Conservation (phyloP, 2,797 vertebrate species). For the Danio choprae region DNA sequence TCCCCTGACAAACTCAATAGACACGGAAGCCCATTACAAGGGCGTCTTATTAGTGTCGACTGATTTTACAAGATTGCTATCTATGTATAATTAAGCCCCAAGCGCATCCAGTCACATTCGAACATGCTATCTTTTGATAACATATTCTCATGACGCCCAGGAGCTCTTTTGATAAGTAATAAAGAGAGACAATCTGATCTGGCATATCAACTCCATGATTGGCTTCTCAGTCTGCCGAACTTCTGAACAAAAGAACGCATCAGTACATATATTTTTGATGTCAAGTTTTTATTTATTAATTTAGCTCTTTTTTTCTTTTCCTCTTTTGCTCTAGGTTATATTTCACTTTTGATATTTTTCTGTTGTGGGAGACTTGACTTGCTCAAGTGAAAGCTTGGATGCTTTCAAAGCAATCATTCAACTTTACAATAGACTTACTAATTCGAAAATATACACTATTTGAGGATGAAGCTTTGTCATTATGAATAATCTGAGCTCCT, state of each 20-base stretch:
- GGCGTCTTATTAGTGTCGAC: constrained; percentile 56
- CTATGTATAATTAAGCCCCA: constrained; percentile 64
- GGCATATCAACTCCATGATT: constrained; percentile 48
- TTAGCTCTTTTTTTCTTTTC: constrained; percentile 1
- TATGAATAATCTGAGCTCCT: background rate
- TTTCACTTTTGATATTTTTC: constrained; percentile 12
- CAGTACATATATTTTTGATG: constrained; percentile 44
- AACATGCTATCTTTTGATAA: constrained; percentile 58
- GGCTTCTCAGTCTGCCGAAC: constrained; percentile 25
- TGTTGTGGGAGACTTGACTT: constrained; percentile 6
- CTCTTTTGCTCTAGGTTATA: constrained; percentile 37
- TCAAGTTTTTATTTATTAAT: constrained; percentile 46
- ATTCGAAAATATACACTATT: background rate
- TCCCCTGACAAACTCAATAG: constrained; percentile 57
- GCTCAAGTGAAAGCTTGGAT: constrained; percentile 12
- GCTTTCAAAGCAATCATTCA: constrained; percentile 6
- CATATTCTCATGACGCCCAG: constrained; percentile 47
- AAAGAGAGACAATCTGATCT: constrained; percentile 55
- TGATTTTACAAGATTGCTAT: constrained; percentile 60
- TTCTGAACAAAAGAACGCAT: constrained; percentile 52
- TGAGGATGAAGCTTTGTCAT: background rate
- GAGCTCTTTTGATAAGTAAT: constrained; percentile 50
- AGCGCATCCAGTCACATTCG: constrained; percentile 57
- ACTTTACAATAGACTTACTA: background rate
- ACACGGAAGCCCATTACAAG: constrained; percentile 52